Conservation (phyloP, 2,888 invertebrate species). For the Drosophila diplacantha region DNA sequence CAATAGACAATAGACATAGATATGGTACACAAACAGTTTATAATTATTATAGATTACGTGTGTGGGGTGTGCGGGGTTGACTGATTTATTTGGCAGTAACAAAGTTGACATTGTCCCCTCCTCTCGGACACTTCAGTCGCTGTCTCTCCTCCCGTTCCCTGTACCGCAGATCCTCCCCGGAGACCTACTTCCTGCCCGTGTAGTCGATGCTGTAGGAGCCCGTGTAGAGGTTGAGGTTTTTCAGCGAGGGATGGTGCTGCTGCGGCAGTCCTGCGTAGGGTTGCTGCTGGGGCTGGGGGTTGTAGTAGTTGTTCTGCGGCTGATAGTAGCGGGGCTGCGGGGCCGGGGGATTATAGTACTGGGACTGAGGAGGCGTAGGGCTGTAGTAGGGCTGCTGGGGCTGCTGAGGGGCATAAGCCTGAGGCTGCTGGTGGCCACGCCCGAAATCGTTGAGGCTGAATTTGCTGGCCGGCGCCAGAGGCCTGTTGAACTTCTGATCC, state of each 20-base stretch:
- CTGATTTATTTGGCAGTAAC: slow-evolving; percentile 71
- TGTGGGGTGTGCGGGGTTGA: slow-evolving; percentile 60
- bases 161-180: background rate
- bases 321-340: slow-evolving; percentile 72
- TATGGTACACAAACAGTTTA: slow-evolving; percentile 28
- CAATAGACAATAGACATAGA: slow-evolving; percentile 39
- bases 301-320: slow-evolving; percentile 67
- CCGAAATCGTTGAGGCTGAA: slow-evolving; percentile 75
- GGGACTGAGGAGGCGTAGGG: slow-evolving; percentile 61
- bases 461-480: slow-evolving; percentile 71
- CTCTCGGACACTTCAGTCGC: slow-evolving; percentile 65
- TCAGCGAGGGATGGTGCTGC: slow-evolving; percentile 85
- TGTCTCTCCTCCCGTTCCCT: slow-evolving; percentile 29
- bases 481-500: slow-evolving; percentile 81
- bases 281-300: slow-evolving; percentile 71
- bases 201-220: slow-evolving; percentile 89
- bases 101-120: slow-evolving; percentile 61
- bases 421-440: slow-evolving; percentile 59
- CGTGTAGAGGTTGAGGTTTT: slow-evolving; percentile 84
- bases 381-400: slow-evolving; percentile 63
- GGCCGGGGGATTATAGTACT: slow-evolving; percentile 73
- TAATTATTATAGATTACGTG: slow-evolving; percentile 27
- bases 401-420: slow-evolving; percentile 54
- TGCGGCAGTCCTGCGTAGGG: slow-evolving; percentile 79
- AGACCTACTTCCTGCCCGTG: slow-evolving; percentile 79